Percentiles rank a stretch among this genome's conserved stretches.
These are phyloP conservation scores for Potorous gilbertii DNA, from an alignment of 2,797 vertebrate genomes.

Conservation along the genomic window DNA sequence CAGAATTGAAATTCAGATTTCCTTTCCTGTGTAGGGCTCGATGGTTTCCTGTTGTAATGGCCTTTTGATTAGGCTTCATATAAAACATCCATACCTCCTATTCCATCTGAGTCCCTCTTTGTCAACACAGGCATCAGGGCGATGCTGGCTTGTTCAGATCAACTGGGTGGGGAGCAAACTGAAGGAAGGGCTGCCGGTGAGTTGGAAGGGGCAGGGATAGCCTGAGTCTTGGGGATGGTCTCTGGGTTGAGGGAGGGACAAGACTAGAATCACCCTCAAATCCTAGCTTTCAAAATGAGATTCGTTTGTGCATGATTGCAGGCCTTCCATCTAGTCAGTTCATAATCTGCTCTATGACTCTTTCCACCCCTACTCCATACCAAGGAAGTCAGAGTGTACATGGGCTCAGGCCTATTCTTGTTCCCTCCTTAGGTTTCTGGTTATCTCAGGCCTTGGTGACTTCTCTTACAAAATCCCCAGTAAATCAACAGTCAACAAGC, in stretches of 20 bases:
- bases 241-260: neutral
- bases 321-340: neutral
- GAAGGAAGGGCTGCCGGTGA: neutral
- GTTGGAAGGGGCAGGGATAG: neutral
- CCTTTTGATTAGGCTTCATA: constrained; percentile 50
- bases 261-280: neutral
- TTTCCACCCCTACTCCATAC: too few relatives aligned
- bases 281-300: neutral
- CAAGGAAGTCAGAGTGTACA: too few relatives aligned
- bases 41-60: constrained; percentile 1
- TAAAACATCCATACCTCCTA: constrained; percentile 28
- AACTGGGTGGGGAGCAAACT: neutral
- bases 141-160: neutral
- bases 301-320: neutral
- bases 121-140: neutral
- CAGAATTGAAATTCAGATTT: constrained; percentile 24
- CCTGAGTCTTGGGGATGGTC: neutral
- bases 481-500: too few relatives aligned
- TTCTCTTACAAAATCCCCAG: too few relatives aligned
- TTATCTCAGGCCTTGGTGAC: too few relatives aligned
- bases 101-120: neutral
- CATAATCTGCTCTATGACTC: too few relatives aligned
- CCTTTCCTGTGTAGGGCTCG: constrained; percentile 6
- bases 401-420: too few relatives aligned
- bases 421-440: too few relatives aligned